Evolutionary conservation across 35 echinoderm and acorn worm species (phyloP), one percentile per base, ranked within the genome.

Genomic region (Acanthaster planci): DNA sequence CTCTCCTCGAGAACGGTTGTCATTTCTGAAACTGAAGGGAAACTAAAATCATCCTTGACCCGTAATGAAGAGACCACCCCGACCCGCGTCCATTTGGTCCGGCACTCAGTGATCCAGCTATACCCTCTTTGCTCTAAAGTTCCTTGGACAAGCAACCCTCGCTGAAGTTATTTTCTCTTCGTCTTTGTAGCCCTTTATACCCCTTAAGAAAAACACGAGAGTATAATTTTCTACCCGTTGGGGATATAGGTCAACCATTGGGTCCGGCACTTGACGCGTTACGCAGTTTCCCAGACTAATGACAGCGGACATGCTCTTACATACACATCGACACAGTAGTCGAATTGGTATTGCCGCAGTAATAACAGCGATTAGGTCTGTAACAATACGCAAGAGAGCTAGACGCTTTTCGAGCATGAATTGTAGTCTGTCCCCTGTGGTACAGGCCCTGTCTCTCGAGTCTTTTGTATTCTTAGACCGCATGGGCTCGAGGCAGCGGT

Each of bases 21-120:
- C 64, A 72, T 72, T 72, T 72, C 64, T 31, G 64, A 19, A 72
- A 72, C 22, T 31, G n/a, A n/a, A 31, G 34, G 30, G 64, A 72
- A 72, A 72, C 64, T 72, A 26, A 72, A 72, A 72, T 72, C 26
- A 72, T 72, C 64, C 64, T 72, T 72, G 64, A 72, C 64, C 64
- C 64, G 64, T 72, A 36, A 34, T 72, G 23, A 72, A 72, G 64
- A 72, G 64, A 2, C 26, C 64, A 10, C 64, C 64, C 64, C 64
- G 64, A 29, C 34, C 64, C 64, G 30, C 18, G 64, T 72, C 64
- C 26, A 26, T 72, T 72, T 72, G 64, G 64, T 19, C 26, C 18
- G 64, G 64, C 64, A 72, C 64, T 72, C 64, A 29, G 34, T 72
- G 26, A 72, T 8, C 64, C 64, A 72, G 30, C 64, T 29, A 29